These are phyloP conservation scores for Ochotona curzoniae DNA, from an alignment of 2,113 vertebrate genomes.

Conservation along the genomic window DNA sequence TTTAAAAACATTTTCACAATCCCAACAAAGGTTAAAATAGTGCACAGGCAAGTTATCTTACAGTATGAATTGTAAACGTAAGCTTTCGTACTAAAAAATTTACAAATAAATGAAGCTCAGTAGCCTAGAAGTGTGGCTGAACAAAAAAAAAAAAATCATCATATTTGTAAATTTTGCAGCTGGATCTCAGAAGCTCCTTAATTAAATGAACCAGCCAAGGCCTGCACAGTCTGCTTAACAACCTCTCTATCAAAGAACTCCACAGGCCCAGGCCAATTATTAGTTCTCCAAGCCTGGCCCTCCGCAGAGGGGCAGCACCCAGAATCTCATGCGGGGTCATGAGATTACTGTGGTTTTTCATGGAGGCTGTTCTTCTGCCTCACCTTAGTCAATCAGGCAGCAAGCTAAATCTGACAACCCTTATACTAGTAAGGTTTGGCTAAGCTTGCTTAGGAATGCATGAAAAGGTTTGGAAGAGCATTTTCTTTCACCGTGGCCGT, in stretches of 20 bases:
- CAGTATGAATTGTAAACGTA: constrained; percentile 61
- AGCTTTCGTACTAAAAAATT: constrained; percentile 24
- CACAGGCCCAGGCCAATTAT: not conserved
- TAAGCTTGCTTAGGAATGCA: not conserved
- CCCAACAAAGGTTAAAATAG: constrained; percentile 10
- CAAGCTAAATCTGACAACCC: constrained; percentile 11
- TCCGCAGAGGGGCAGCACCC: not conserved
- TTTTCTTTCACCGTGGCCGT: not conserved
- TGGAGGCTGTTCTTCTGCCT: not conserved
- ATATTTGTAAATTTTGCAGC: not conserved
- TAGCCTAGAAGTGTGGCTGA: constrained; percentile 11
- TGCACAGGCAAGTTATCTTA: constrained; percentile 57
- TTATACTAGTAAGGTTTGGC: constrained; percentile 35
- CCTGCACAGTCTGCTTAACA: constrained; percentile 24
- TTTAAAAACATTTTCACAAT: constrained; percentile 51
- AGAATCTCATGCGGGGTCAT: not conserved
- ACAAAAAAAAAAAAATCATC: constrained; percentile 5
- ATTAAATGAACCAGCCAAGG: constrained; percentile 57
- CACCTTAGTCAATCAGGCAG: constrained; percentile 37
- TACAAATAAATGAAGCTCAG: too few species aligned
- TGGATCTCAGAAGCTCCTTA: constrained; percentile 34
- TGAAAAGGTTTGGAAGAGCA: constrained; percentile 25
- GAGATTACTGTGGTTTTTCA: constrained; percentile 34
- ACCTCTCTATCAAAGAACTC: constrained; percentile 41
- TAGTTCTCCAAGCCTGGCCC: not conserved